Evolutionary conservation across 2,113 vertebrate species (phyloP), one percentile per base, ranked within the genome.

Genomic region (Coregonus clupeaformis): DNA sequence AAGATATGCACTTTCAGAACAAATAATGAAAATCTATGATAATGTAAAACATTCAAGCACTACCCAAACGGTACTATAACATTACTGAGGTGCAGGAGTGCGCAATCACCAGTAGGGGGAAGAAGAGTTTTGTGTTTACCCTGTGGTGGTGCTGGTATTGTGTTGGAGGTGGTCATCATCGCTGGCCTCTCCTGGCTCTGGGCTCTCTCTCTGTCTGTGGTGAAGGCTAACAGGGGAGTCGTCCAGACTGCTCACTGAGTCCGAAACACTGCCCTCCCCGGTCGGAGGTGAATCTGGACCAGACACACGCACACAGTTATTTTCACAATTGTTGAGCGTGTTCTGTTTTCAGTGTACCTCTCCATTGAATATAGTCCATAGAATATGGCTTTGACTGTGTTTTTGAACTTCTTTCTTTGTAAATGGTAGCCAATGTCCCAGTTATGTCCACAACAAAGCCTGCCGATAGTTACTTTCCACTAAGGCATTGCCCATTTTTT

Each of bases 121-220:
- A 20, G 20, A 5, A 68, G 70, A 29, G 52, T 36, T 49, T 13
- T 22, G 2, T 69, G 45, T 22, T 68, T 85, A 89, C 88, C 88
- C 80, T 80, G 45, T 84, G 84, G 75, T 75, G 60, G 11, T 29
- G 64, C 16, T 68, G n/a, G n/a, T n/a, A n/a, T n/a, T n/a, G n/a
- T n/a, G n/a, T 25, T 32, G 76, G 71, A 78, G 78, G 78, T 89
- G 87, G 12, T 91, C 83, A 24, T 90, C 85, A 22, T 84, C 86
- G 18, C 89, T 90, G 76, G 87, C 87, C 80, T 89, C 90, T 72
- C 87, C 86, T 11, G 88, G 85, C 75, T 88, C 86, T 0, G 84
- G 89, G 81, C 90, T 91, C 49, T 88, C 86, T 75, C 79, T 71
- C 22, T 82, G 76, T 81, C 72, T 77, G 52, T 72, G 68, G 68